Evolutionary conservation across 1,140 invertebrate species (phyloP).

Genomic region (Pseudoatta argentina): DNA sequence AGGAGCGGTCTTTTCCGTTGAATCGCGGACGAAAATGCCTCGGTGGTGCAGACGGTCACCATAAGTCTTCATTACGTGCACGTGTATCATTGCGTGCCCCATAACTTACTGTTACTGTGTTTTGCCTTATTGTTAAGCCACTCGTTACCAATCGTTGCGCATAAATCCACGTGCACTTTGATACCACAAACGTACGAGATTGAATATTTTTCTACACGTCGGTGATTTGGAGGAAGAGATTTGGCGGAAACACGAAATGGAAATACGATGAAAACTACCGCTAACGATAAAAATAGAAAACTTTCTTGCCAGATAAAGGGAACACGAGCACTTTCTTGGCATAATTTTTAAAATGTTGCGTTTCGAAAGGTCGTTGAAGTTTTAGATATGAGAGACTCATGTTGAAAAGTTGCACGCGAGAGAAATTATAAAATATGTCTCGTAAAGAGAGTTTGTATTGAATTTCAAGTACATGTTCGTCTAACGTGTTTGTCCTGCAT

Average conservation of each 20-base stretch:
- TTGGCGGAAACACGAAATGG: constrained; percentile 20
- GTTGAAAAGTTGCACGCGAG: constrained; percentile 48
- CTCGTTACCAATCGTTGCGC: constrained; percentile 71
- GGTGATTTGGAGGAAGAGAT: constrained; percentile 20
- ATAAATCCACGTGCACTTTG: constrained; percentile 71
- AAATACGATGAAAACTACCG: constrained; percentile 25
- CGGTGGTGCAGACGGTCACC: constrained; percentile 64
- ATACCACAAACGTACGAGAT: background rate
- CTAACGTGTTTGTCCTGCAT: constrained; percentile 4
- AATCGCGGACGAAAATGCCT: background rate
- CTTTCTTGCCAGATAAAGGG: constrained; percentile 48
- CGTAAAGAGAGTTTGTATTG: constrained; percentile 18
- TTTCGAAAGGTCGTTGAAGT: constrained; percentile 49
- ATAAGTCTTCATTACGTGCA: constrained; percentile 80
- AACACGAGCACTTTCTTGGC: constrained; percentile 49
- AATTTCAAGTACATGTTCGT: constrained; percentile 5
- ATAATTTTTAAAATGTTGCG: constrained; percentile 57
- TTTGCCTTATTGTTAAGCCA: constrained; percentile 43
- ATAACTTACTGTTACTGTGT: constrained; percentile 72
- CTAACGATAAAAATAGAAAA: constrained; percentile 44
- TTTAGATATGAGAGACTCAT: constrained; percentile 18
- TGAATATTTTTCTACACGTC: constrained; percentile 40
- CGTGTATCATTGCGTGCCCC: constrained; percentile 76
- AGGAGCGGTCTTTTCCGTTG: constrained; percentile 28
- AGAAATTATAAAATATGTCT: constrained; percentile 35